A percentile compares a stretch with the other conserved stretches of the same genome.
These are phyloP conservation scores for Drosophila truncata DNA, from an alignment of 1,140 invertebrate species.

Conservation along the genomic window DNA sequence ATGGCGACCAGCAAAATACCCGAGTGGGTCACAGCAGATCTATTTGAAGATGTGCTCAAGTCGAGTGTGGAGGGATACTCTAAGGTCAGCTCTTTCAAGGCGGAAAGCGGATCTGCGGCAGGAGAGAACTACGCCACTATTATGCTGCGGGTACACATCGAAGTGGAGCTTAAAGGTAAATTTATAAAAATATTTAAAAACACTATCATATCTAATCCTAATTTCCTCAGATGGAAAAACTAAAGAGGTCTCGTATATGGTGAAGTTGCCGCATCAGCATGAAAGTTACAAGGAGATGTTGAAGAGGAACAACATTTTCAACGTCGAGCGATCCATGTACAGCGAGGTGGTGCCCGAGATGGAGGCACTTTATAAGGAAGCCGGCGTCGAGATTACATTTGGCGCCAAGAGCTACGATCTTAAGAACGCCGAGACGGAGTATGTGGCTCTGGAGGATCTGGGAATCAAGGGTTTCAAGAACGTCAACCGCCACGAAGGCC, in stretches of 20 bases:
- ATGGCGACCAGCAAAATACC: slow-evolving; percentile 58
- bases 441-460: slow-evolving; percentile 7
- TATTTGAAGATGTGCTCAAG: slow-evolving; percentile 62
- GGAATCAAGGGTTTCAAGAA: slow-evolving; percentile 8
- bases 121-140: slow-evolving; percentile 74
- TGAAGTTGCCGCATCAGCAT: slow-evolving; percentile 59
- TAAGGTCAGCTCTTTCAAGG: slow-evolving; percentile 60
- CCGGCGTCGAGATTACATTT: neutral
- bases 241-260: slow-evolving; percentile 59
- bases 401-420: slow-evolving; percentile 1
- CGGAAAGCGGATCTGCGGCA: slow-evolving; percentile 37
- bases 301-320: slow-evolving; percentile 53
- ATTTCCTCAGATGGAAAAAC: slow-evolving; percentile 54
- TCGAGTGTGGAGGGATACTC: slow-evolving; percentile 49
- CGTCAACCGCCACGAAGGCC: neutral
- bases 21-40: slow-evolving; percentile 56
- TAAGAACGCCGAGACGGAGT: neutral
- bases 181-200: neutral
- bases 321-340: slow-evolving; percentile 60
- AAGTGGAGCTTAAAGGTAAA: slow-evolving; percentile 66
- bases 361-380: slow-evolving; percentile 79
- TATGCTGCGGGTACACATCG: slow-evolving; percentile 60
- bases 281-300: slow-evolving; percentile 38
- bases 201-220: neutral
- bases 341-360: slow-evolving; percentile 62